Percentiles rank a stretch among this genome's conserved stretches.
Conservation (phyloP, 2,797 vertebrate genomes). For the Synaphobranchus kaupii region DNA sequence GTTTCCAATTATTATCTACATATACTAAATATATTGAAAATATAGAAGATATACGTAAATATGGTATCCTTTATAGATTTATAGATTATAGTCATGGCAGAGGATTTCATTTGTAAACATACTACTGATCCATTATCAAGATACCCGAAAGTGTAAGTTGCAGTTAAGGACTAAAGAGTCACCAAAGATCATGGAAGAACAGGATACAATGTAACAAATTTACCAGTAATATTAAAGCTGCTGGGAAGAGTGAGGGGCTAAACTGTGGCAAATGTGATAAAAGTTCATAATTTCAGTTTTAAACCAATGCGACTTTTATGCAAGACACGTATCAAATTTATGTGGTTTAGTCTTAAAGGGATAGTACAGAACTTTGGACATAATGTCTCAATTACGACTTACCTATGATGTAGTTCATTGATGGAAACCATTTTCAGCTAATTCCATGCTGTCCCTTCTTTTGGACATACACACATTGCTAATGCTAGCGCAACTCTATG, state of each 20-base stretch:
- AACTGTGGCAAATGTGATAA: conserved; percentile 6
- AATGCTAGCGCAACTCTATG: too few relatives aligned
- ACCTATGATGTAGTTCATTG: too few relatives aligned
- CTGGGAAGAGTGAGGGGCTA: neutral
- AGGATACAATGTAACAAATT: neutral
- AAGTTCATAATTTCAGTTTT: conserved; percentile 27
- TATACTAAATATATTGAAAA: neutral
- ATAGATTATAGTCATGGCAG: neutral
- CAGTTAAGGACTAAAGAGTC: neutral
- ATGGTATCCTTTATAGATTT: neutral
- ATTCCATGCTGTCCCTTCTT: too few relatives aligned
- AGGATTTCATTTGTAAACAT: neutral
- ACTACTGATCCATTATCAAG: neutral
- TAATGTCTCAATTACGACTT: too few relatives aligned
- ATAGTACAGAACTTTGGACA: too few relatives aligned
- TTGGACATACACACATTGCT: too few relatives aligned
- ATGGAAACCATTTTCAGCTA: too few relatives aligned
- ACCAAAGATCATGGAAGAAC: neutral
- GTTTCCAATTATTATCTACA: neutral
- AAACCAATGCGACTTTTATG: conserved; percentile 37
- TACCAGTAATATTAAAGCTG: neutral
- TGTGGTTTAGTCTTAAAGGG: conserved; percentile 38
- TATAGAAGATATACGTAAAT: neutral
- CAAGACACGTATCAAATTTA: conserved; percentile 49
- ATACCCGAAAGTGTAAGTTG: neutral